These are phyloP conservation scores for Tholera decimalis DNA, from an alignment of 2,888 invertebrate genomes.

Conservation along the genomic window DNA sequence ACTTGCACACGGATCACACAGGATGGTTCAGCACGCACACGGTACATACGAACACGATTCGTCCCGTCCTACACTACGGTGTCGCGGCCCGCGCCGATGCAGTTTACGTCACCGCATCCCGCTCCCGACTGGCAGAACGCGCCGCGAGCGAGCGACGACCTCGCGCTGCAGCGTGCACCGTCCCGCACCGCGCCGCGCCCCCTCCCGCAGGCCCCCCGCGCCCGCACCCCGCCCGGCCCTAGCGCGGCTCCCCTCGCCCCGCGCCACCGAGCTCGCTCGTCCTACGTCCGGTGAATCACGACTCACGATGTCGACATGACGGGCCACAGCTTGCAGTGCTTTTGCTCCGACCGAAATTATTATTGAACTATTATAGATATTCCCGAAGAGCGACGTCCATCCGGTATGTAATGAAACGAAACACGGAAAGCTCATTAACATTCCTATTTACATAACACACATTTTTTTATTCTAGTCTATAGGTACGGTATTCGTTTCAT, in stretches of 20 bases:
- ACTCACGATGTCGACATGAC: conserved; percentile 78
- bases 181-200: conserved; percentile 82
- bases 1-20: conserved; percentile 84
- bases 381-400: conserved; percentile 62
- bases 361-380: conserved; percentile 60
- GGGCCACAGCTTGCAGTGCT: conserved; percentile 66
- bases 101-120: conserved; percentile 91
- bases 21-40: conserved; percentile 82
- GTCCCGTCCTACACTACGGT: conserved; percentile 90
- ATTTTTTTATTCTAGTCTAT: conserved; percentile 46
- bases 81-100: conserved; percentile 89
- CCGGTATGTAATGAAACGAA: conserved; percentile 67
- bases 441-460: conserved; percentile 65
- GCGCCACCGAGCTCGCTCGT: conserved; percentile 73
- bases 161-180: conserved; percentile 90
- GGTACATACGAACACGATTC: conserved; percentile 84
- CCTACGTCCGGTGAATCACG: conserved; percentile 84
- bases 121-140: conserved; percentile 89
- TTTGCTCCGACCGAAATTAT: conserved; percentile 68
- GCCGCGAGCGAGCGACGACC: conserved; percentile 89
- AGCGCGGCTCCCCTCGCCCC: conserved; percentile 65
- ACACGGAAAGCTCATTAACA: conserved; percentile 67
- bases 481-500: conserved; percentile 53
- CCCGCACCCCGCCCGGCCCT: conserved; percentile 69
- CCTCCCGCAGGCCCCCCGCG: conserved; percentile 62